phyloP scores from a whole-genome alignment of 2,797 vertebrate species.

The Morus bassanus region DNA sequence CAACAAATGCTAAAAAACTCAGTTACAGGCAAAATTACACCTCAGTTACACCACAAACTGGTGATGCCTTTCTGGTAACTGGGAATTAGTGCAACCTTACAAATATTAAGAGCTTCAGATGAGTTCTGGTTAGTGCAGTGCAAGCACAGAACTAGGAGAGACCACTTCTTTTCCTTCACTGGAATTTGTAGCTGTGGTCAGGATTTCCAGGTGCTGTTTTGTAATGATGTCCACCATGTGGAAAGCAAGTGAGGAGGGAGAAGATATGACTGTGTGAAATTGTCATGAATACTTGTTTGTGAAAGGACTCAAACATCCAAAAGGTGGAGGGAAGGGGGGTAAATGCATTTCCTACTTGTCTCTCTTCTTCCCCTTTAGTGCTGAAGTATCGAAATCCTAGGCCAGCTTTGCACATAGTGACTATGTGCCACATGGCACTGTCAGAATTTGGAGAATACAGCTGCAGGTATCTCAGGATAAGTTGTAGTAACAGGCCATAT shows the following conservation, averaged over 20 bases:
- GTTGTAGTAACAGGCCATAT: accelerated
- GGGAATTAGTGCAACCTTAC: background rate
- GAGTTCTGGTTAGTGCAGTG: background rate
- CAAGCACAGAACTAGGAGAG: background rate
- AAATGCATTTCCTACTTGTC: background rate
- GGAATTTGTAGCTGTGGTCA: background rate
- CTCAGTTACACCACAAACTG: background rate
- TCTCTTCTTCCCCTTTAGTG: background rate
- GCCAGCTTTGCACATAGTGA: background rate
- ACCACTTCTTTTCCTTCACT: accelerated
- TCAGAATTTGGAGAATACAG: background rate
- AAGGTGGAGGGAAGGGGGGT: background rate
- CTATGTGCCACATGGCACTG: background rate
- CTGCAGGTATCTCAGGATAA: background rate
- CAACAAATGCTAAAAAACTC: background rate
- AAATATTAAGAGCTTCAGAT: background rate
- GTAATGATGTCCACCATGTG: background rate
- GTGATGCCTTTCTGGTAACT: background rate
- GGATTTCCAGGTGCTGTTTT: background rate
- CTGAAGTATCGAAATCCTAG: background rate
- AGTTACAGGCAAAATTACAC: background rate
- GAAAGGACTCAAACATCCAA: background rate
- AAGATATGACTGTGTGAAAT: background rate
- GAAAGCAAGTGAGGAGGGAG: background rate
- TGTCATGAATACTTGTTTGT: background rate